A percentile compares a stretch with the other conserved stretches of the same genome.
These are phyloP conservation scores for Rana temporaria DNA, from an alignment of 2,113 vertebrate genomes.

Conservation along the genomic window DNA sequence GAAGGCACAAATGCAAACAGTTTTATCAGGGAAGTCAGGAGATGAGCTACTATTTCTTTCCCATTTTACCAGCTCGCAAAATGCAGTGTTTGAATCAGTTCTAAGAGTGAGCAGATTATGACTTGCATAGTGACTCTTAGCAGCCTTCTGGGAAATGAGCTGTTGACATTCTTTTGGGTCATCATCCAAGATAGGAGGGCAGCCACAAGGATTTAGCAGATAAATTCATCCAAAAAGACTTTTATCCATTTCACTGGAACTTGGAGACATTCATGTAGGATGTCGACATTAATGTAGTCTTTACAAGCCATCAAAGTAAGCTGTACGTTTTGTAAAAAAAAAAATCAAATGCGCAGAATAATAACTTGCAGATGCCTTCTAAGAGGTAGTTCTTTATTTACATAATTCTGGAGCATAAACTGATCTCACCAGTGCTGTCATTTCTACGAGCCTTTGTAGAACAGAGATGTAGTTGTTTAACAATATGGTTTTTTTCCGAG, in stretches of 20 bases:
- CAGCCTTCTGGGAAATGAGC: conserved; percentile 86
- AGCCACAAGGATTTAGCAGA: conserved; percentile 86
- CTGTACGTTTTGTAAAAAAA: conserved; percentile 62
- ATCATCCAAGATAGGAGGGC: conserved; percentile 84
- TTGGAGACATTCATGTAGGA: conserved; percentile 76
- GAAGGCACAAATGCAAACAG: conserved; percentile 66
- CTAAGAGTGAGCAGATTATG: conserved; percentile 82
- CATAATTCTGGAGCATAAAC: conserved; percentile 70
- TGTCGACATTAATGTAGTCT: conserved; percentile 75
- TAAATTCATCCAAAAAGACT: conserved; percentile 84
- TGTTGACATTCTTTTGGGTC: conserved; percentile 93
- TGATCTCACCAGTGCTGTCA: conserved; percentile 57
- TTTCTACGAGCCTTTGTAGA: conserved; percentile 64
- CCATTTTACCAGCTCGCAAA: conserved; percentile 75
- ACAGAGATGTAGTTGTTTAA: conserved; percentile 62
- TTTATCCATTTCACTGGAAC: conserved; percentile 80
- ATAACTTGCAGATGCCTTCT: conserved; percentile 73
- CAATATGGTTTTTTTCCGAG: conserved; percentile 60
- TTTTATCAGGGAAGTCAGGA: conserved; percentile 67
- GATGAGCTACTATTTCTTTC: conserved; percentile 70
- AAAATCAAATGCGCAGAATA: conserved; percentile 65
- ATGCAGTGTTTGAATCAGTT: conserved; percentile 79
- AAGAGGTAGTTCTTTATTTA: conserved; percentile 74
- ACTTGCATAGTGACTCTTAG: conserved; percentile 74
- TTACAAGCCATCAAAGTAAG: conserved; percentile 76